phyloP scores from a whole-genome alignment of 2,113 vertebrate species.

The Okapia johnstoni region DNA sequence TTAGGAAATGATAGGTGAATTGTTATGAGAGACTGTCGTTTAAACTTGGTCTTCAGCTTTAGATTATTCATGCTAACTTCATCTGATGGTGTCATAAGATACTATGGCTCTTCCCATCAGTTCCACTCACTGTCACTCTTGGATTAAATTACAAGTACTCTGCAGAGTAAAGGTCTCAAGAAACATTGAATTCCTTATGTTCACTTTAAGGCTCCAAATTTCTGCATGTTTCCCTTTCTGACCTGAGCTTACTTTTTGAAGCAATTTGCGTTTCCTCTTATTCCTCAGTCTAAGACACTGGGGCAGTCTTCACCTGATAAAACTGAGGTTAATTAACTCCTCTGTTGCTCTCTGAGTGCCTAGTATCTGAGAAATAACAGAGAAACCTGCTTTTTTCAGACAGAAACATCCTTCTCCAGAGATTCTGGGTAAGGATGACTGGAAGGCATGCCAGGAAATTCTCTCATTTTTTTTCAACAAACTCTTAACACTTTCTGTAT shows the following conservation, averaged over 20 bases:
- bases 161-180: neutral
- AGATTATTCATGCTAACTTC: neutral
- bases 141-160: neutral
- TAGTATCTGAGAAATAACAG: slow-evolving; percentile 55
- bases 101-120: neutral
- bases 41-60: neutral
- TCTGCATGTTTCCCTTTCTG: neutral
- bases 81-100: neutral
- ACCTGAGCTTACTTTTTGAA: slow-evolving; percentile 42
- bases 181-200: neutral
- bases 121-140: neutral
- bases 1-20: neutral
- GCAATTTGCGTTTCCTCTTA: slow-evolving; percentile 35
- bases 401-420: neutral
- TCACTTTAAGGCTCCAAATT: neutral
- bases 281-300: slow-evolving; percentile 33
- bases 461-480: slow-evolving; percentile 4
- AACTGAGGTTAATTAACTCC: slow-evolving; percentile 59
- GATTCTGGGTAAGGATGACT: slow-evolving; percentile 6
- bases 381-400: neutral
- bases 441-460: slow-evolving; percentile 63
- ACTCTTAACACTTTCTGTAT: neutral
- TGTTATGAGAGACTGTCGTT: neutral
- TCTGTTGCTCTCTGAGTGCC: slow-evolving; percentile 49
- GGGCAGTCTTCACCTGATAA: slow-evolving; percentile 42